These are phyloP conservation scores for Catocala sponsa DNA, from an alignment of 2,888 invertebrate species.

Conservation along the genomic window DNA sequence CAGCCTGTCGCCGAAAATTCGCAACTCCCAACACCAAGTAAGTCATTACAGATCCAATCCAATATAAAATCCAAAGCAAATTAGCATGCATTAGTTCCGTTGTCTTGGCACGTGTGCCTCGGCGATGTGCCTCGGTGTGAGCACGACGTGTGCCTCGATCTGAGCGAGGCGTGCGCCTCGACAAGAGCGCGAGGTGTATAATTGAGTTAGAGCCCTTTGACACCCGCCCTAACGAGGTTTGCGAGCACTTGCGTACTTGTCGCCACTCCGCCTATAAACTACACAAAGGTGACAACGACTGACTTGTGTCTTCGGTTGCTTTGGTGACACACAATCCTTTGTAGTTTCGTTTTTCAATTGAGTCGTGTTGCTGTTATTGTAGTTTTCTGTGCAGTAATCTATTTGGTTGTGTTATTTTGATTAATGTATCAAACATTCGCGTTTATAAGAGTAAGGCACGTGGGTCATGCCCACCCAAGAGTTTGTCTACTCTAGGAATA, in stretches of 20 bases:
- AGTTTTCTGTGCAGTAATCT: background rate
- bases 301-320: constrained; percentile 30
- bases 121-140: constrained; percentile 9
- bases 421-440: too few relatives aligned
- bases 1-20: background rate
- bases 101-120: constrained; percentile 49
- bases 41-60: constrained; percentile 26
- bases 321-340: constrained; percentile 9
- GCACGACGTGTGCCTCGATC: constrained; percentile 18
- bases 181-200: constrained; percentile 74
- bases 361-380: background rate
- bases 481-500: too few relatives aligned
- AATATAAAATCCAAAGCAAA: constrained; percentile 54
- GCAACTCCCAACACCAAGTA: background rate
- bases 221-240: constrained; percentile 85
- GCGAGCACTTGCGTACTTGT: constrained; percentile 67
- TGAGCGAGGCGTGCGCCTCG: constrained; percentile 22
- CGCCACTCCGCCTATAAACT: constrained; percentile 27
- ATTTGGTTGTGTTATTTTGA: background rate
- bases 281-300: constrained; percentile 34
- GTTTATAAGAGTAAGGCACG: too few relatives aligned
- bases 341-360: constrained; percentile 7
- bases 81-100: constrained; percentile 59
- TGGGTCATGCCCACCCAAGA: too few relatives aligned
- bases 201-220: constrained; percentile 86